Conservation (phyloP, 2,888 invertebrate genomes). For the Nematopogon swammerdamellus region DNA sequence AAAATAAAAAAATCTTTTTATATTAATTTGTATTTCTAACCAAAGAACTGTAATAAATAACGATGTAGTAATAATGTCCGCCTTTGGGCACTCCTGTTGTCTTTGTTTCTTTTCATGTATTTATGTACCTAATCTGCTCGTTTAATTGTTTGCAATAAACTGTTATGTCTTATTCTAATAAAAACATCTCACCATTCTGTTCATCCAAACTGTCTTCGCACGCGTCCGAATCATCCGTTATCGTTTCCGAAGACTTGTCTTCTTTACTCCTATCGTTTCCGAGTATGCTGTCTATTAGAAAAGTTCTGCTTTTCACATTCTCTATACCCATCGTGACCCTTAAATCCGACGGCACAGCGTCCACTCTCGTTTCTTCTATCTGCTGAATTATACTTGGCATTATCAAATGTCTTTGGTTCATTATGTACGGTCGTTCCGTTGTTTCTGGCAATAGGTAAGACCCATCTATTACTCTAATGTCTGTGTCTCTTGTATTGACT, state of each 20-base stretch:
- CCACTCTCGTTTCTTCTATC: not conserved
- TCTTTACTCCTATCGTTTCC: constrained; percentile 31
- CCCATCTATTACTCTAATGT: no score
- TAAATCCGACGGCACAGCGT: not conserved
- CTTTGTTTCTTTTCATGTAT: no score
- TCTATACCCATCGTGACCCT: not conserved
- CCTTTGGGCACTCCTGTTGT: no score
- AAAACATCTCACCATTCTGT: constrained; percentile 32
- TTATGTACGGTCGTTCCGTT: no score
- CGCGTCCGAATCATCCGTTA: constrained; percentile 20
- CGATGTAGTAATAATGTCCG: no score
- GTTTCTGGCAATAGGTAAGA: no score
- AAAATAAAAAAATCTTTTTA: no score
- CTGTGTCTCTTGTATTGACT: not conserved
- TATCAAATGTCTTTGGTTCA: not conserved
- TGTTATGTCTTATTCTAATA: no score
- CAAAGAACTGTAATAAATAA: no score
- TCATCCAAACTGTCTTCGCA: constrained; percentile 41
- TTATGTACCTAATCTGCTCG: no score
- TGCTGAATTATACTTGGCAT: not conserved
- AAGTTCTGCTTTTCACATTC: constrained; percentile 37
- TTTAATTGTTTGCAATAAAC: no score
- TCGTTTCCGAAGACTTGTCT: constrained; percentile 4
- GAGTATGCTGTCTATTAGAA: constrained; percentile 55
- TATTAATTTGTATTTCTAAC: no score